Conservation (phyloP, 1,140 invertebrate species). For the Bombus consobrinus region DNA sequence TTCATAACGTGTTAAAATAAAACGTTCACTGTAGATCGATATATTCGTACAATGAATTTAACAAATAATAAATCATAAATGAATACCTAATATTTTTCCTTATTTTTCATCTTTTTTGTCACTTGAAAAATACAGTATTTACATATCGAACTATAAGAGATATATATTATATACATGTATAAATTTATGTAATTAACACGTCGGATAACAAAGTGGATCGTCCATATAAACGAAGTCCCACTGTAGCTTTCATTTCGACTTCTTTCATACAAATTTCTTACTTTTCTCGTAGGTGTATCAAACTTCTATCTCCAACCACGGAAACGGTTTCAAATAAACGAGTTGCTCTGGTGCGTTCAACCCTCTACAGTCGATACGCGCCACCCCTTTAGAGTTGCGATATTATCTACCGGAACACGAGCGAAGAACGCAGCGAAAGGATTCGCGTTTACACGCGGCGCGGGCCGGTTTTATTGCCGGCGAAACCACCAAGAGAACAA, state of each 20-base stretch:
- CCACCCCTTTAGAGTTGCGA: background rate
- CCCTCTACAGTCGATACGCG: background rate
- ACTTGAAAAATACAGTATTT: too few relatives aligned
- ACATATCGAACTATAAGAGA: too few relatives aligned
- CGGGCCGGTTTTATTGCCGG: slow-evolving; percentile 25
- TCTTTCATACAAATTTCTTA: background rate
- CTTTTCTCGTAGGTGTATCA: background rate
- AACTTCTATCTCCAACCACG: background rate
- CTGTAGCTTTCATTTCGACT: background rate
- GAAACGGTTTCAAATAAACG: slow-evolving; percentile 2
- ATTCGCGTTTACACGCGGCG: slow-evolving; percentile 7
- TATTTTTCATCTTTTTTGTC: too few relatives aligned
- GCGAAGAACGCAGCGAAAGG: background rate
- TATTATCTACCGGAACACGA: slow-evolving; percentile 22
- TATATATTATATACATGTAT: too few relatives aligned
- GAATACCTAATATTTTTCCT: too few relatives aligned
- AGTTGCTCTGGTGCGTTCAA: background rate
- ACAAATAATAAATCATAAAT: too few relatives aligned
- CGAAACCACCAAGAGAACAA: background rate
- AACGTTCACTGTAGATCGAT: too few relatives aligned
- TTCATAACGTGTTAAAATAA: too few relatives aligned
- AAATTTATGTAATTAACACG: too few relatives aligned
- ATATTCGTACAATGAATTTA: too few relatives aligned
- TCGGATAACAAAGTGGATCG: too few relatives aligned
- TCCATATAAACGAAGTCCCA: background rate